A percentile compares a stretch with the other conserved stretches of the same genome.
phyloP scores from a whole-genome alignment of 2,797 vertebrate species.

The Setipinna tenuifilis region DNA sequence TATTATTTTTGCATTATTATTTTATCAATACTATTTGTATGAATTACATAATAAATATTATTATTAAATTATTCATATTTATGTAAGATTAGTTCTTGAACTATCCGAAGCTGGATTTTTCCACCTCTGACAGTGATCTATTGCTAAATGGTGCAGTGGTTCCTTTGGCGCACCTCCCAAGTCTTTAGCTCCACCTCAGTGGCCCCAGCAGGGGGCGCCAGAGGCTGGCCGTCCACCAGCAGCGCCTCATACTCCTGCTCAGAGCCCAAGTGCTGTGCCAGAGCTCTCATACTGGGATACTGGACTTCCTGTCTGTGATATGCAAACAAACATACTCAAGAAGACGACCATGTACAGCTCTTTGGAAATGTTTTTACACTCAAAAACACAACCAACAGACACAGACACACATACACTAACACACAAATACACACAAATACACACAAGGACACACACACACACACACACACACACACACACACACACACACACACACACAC shows the following conservation, averaged over 20 bases:
- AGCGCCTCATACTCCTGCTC: slow-evolving; percentile 71
- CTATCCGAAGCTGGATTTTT: too few species aligned
- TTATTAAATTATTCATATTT: too few species aligned
- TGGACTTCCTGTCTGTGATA: slow-evolving; percentile 70
- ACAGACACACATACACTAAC: background rate
- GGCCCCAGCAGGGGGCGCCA: slow-evolving; percentile 70
- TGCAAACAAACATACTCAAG: background rate
- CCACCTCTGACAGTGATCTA: background rate
- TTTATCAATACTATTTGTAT: too few species aligned
- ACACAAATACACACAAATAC: background rate
- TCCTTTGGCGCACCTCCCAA: slow-evolving; percentile 68
- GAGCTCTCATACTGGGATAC: slow-evolving; percentile 71
- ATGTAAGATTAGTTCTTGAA: too few species aligned
- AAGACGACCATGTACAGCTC: background rate
- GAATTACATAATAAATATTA: too few species aligned
- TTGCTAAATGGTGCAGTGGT: background rate
- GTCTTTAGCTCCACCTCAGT: slow-evolving; percentile 74
- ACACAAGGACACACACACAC: background rate
- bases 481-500: too few species aligned
- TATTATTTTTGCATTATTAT: too few species aligned
- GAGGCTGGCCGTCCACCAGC: slow-evolving; percentile 59
- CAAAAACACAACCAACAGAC: background rate
- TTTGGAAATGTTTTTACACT: background rate
- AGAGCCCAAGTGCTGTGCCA: slow-evolving; percentile 63
- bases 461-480: too few species aligned